These are phyloP conservation scores for Heliconius hortense DNA, from an alignment of 2,888 invertebrate species.

Conservation along the genomic window DNA sequence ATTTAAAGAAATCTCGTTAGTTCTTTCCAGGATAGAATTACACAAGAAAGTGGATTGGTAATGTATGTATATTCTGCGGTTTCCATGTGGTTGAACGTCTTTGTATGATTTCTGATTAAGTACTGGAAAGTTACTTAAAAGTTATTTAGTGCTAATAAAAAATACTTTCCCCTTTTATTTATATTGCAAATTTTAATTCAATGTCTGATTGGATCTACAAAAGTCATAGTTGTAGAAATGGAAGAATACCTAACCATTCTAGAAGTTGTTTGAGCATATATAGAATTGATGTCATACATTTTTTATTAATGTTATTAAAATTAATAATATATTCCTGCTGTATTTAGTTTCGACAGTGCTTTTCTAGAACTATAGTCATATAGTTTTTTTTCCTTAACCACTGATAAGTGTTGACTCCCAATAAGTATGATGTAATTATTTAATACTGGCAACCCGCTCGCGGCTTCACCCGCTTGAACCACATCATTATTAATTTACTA, in stretches of 20 bases:
- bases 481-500: too few species aligned
- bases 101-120: slow-evolving; percentile 26
- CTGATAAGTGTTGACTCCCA: neutral
- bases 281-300: neutral
- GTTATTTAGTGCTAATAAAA: neutral
- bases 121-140: slow-evolving; percentile 13
- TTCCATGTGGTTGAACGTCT: slow-evolving; percentile 24
- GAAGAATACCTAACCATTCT: neutral
- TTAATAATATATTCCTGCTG: too few species aligned
- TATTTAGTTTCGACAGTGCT: too few species aligned
- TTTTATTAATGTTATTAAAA: too few species aligned
- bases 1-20: slow-evolving; percentile 17
- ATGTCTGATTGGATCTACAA: neutral
- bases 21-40: slow-evolving; percentile 21
- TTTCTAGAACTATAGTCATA: neutral
- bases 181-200: neutral
- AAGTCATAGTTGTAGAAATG: neutral
- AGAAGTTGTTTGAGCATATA: neutral
- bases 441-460: neutral
- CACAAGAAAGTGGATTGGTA: slow-evolving; percentile 28
- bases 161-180: neutral
- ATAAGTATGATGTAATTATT: slow-evolving; percentile 5
- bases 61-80: slow-evolving; percentile 24
- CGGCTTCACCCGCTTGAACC: neutral
- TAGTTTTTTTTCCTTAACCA: neutral